Conservation (phyloP, 2,797 vertebrate genomes). For the Cryptoblepharus egeriae region DNA sequence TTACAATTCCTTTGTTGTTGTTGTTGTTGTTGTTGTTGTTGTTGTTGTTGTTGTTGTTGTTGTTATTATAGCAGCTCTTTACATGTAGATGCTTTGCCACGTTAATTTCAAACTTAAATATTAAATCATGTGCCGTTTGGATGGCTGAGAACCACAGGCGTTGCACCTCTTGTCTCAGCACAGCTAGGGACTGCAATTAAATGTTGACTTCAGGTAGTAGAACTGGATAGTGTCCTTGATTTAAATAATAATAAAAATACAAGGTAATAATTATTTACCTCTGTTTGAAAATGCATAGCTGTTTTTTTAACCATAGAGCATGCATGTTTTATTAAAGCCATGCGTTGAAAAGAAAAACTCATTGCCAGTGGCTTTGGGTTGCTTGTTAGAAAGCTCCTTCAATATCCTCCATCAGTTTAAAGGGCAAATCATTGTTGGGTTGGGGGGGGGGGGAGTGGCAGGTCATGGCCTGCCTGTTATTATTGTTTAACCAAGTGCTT, state of each 20-base stretch:
- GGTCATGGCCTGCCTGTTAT: slow-evolving; percentile 53
- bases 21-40: too few species aligned
- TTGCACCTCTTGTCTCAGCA: not conserved
- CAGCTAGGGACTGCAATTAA: not conserved
- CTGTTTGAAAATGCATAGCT: slow-evolving; percentile 16
- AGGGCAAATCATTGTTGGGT: slow-evolving; percentile 58
- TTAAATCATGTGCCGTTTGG: not conserved
- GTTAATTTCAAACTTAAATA: slow-evolving; percentile 12
- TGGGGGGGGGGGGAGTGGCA: not conserved
- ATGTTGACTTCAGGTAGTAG: slow-evolving; percentile 13
- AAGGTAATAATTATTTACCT: not conserved
- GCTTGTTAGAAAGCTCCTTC: slow-evolving; percentile 62
- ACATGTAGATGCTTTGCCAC: not conserved
- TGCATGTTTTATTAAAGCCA: slow-evolving; percentile 19
- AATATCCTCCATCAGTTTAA: slow-evolving; percentile 51
- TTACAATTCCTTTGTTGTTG: too few species aligned
- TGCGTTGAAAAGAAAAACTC: slow-evolving; percentile 29
- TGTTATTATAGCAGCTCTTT: not conserved
- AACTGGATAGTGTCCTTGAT: not conserved
- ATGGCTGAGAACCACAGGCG: not conserved
- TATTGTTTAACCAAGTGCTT: slow-evolving; percentile 71
- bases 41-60: too few species aligned
- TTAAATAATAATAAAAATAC: too few species aligned
- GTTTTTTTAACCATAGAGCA: not conserved
- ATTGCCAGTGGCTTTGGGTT: slow-evolving; percentile 41